A percentile compares a stretch with the other conserved stretches of the same genome.
Conservation (phyloP, 1,140 invertebrate species). For the Galendromus occidentalis region DNA sequence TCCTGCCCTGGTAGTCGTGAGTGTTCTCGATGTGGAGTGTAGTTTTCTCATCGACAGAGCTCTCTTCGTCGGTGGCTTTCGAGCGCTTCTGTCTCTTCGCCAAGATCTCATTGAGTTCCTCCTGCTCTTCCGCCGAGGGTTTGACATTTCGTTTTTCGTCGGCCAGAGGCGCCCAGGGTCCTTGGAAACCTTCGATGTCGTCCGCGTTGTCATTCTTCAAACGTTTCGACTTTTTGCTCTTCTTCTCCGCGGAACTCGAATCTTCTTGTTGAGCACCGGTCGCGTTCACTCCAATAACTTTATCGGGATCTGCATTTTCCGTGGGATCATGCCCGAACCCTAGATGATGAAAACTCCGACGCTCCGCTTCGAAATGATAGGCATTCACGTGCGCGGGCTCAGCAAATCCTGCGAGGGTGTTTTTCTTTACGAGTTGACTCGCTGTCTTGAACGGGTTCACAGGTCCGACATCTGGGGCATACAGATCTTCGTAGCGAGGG, state of each 20-base stretch:
- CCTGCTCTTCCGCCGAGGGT: conserved; percentile 49
- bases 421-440: conserved; percentile 36
- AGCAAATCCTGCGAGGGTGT: conserved; percentile 80
- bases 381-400: conserved; percentile 86
- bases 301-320: conserved; percentile 17
- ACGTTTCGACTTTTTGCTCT: conserved; percentile 62
- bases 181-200: conserved; percentile 84
- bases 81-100: conserved; percentile 69
- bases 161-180: conserved; percentile 86
- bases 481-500: conserved; percentile 87
- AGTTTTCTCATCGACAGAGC: conserved; percentile 79
- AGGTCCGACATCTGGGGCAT: conserved; percentile 71
- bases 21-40: conserved; percentile 85
- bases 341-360: conserved; percentile 53
- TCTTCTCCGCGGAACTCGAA: conserved; percentile 26
- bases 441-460: conserved; percentile 67
- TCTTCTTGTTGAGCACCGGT: conserved; percentile 70
- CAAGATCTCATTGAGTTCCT: conserved; percentile 77
- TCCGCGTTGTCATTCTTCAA: conserved; percentile 68
- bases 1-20: conserved; percentile 87
- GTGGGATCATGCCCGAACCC: conserved; percentile 36
- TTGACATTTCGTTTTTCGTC: conserved; percentile 51
- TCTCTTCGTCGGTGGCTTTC: conserved; percentile 57
- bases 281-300: conserved; percentile 19
- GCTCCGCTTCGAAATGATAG: conserved; percentile 95